Conservation (phyloP, 2,797 vertebrate genomes). For the Ataeniobius toweri region DNA sequence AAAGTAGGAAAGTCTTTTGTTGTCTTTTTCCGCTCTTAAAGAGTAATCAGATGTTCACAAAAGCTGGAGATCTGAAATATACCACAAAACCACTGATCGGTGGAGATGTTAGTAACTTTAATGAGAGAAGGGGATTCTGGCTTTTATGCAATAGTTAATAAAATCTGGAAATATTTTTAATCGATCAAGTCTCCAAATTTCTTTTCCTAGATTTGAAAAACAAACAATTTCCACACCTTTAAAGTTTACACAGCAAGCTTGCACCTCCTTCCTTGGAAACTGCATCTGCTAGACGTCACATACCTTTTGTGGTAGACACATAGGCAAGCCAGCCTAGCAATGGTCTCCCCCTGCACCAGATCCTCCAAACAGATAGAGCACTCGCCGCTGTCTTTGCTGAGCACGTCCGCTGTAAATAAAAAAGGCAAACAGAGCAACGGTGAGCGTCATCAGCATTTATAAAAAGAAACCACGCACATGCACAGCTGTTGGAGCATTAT, state of each 20-base stretch:
- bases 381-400: slow-evolving; percentile 84
- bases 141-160: not conserved
- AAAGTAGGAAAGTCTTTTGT: not conserved
- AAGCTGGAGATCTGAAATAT: not conserved
- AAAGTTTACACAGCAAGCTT: too few species aligned
- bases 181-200: not conserved
- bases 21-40: not conserved
- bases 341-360: slow-evolving; percentile 82
- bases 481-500: not conserved
- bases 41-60: not conserved
- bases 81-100: not conserved
- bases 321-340: slow-evolving; percentile 83
- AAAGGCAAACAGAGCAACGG: slow-evolving; percentile 15
- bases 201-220: not conserved
- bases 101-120: not conserved
- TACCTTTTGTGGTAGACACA: slow-evolving; percentile 87
- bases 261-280: too few species aligned
- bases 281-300: slow-evolving; percentile 7
- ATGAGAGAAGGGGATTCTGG: not conserved
- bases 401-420: slow-evolving; percentile 76
- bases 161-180: not conserved
- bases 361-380: slow-evolving; percentile 86
- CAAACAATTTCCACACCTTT: too few species aligned
- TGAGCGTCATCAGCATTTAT: slow-evolving; percentile 18
- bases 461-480: not conserved